A percentile compares a stretch with the other conserved stretches of the same genome.
Conservation (phyloP, 1,140 invertebrate genomes). For the Apis mellifera region Amel_HAv3.1 CM009931.2:27546001-27546500, state of each 20-base stretch:
- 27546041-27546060: neutral
- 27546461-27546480: no score
- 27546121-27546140: slow-evolving; percentile 19
- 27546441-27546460: no score
- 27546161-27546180: neutral
- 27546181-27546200: neutral
- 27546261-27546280: slow-evolving; percentile 20
- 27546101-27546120: slow-evolving; percentile 1
- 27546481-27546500: no score
- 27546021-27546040: neutral
- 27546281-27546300: slow-evolving; percentile 27
- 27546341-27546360: slow-evolving; percentile 44
- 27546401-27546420: neutral
- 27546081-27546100: neutral
- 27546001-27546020: neutral
- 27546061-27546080: slow-evolving; percentile 9
- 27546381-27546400: neutral
- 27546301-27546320: slow-evolving; percentile 52
- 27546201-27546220: neutral
- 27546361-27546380: neutral
- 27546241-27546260: neutral
- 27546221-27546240: neutral
- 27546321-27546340: slow-evolving; percentile 33
- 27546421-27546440: no score
- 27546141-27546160: slow-evolving; percentile 11